Evolutionary conservation across 2,797 vertebrate genomes (phyloP), one percentile per base, ranked within the genome.

Genomic region (Cichlasoma orientale): DNA sequence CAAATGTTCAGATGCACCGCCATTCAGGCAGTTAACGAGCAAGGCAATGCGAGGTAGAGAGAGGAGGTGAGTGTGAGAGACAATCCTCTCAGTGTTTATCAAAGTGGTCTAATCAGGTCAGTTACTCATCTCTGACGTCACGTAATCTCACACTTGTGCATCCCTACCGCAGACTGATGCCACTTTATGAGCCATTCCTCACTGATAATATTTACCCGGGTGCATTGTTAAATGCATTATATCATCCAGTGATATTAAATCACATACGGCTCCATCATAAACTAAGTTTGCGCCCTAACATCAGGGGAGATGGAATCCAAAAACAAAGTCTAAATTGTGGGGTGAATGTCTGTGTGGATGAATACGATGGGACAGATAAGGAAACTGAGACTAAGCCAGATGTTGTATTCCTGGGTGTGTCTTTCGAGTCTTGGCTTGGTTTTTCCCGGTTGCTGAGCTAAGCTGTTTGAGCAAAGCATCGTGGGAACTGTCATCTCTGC

Each of bases 361-460:
- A 94, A 91, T 93, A 69, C 82, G 75, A 85, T 38, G 82, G 84
- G 84, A 94, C 68, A 90, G 86, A 92, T 90, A 86, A 93, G 93
- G 71, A 90, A 90, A 91, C 73, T 38, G 89, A 89, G 76, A 87
- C 75, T 87, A 93, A 91, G 86, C 92, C 95, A 95, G 94, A 95
- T 96, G 95, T 95, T 95, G 52, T 78, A 83, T 95, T 92, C 93
- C 93, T 90, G 83, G 82, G 86, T 82, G 83, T 88, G 89, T 86
- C 88, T 90, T 86, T 74, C 76, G 84, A 86, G 88, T 74, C 83
- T 71, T 41, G 36, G 83, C 82, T 88, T 68, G 18, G 38, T 85
- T 90, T 81, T 89, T 85, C 78, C 72, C 92, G 94, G 95, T 78
- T 93, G 96, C 96, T 96, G 96, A 97, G 91, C 90, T 93, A 93